phyloP scores from a whole-genome alignment of 2,888 invertebrate species.

The Brachynemurus nebulosus region DNA sequence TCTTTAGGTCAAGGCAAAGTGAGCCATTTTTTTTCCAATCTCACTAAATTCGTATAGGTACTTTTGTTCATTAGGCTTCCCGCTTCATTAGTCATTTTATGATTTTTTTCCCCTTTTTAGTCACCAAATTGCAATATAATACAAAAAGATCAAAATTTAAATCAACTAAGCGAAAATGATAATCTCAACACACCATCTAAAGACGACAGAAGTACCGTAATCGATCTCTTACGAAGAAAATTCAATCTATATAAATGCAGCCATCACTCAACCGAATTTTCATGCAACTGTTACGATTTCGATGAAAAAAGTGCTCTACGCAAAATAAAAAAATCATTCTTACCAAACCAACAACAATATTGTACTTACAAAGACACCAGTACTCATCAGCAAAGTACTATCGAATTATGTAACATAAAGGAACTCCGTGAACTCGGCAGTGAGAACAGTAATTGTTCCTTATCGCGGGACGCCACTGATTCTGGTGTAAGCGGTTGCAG shows the following conservation, averaged over 20 bases:
- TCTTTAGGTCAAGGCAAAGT: too few relatives aligned
- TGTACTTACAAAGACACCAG: constrained; percentile 22
- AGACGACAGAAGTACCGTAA: too few relatives aligned
- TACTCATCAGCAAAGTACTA: constrained; percentile 30
- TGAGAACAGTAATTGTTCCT: constrained; percentile 30
- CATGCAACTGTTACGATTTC: constrained; percentile 33
- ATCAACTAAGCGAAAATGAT: too few relatives aligned
- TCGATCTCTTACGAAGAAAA: too few relatives aligned
- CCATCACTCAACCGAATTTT: constrained; percentile 32
- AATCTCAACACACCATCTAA: too few relatives aligned
- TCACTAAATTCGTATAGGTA: too few relatives aligned
- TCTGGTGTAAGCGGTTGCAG: constrained; percentile 37
- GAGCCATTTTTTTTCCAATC: too few relatives aligned
- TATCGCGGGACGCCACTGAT: constrained; percentile 29
- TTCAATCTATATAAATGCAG: constrained; percentile 34
- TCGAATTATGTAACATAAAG: constrained; percentile 31
- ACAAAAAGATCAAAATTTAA: too few relatives aligned
- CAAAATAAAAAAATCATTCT: constrained; percentile 31
- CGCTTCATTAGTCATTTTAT: too few relatives aligned
- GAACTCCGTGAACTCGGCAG: constrained; percentile 34
- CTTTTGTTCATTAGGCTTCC: too few relatives aligned
- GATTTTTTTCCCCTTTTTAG: too few relatives aligned
- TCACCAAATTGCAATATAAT: too few relatives aligned
- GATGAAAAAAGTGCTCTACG: constrained; percentile 30
- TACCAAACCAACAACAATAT: constrained; percentile 22